These are phyloP conservation scores for Acrobeloides nanus DNA, from an alignment of 2,888 invertebrate species.

Conservation along the genomic window DNA sequence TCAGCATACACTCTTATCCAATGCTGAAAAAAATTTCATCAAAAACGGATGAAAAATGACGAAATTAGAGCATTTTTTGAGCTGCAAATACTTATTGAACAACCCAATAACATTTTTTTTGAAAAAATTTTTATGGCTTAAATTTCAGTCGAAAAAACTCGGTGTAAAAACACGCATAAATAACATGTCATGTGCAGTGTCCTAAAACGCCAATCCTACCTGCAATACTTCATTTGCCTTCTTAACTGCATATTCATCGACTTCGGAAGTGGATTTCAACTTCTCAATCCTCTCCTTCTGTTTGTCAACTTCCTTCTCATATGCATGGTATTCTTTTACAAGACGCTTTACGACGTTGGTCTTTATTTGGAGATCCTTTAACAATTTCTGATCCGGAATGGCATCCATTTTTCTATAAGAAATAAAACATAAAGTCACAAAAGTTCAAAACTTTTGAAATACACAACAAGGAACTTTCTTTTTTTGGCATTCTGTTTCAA, in stretches of 20 bases:
- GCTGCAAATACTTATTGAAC: too few species aligned
- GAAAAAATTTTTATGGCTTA: too few species aligned
- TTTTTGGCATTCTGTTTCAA: too few species aligned
- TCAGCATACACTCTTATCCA: too few species aligned
- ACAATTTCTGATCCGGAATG: conserved; percentile 18
- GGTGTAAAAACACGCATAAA: background rate
- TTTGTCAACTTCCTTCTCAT: conserved; percentile 19
- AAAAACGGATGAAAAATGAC: too few species aligned
- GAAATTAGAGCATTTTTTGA: too few species aligned
- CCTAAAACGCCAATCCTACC: conserved; percentile 12
- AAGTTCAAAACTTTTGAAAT: too few species aligned
- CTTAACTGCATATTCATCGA: conserved; percentile 20
- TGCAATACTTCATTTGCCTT: conserved; percentile 10
- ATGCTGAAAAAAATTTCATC: too few species aligned
- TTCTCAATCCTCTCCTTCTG: conserved; percentile 12
- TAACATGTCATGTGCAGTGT: background rate
- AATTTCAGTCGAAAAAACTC: conserved; percentile 3
- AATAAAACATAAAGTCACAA: too few species aligned
- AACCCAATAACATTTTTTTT: too few species aligned
- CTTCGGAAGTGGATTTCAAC: conserved; percentile 9
- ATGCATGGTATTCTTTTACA: conserved; percentile 16
- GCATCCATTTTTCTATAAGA: too few species aligned
- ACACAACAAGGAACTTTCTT: too few species aligned
- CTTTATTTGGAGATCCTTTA: conserved; percentile 20
- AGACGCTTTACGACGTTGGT: conserved; percentile 18